These are phyloP conservation scores for Brenthis hecate DNA, from an alignment of 2,888 invertebrate genomes.

Conservation along the genomic window DNA sequence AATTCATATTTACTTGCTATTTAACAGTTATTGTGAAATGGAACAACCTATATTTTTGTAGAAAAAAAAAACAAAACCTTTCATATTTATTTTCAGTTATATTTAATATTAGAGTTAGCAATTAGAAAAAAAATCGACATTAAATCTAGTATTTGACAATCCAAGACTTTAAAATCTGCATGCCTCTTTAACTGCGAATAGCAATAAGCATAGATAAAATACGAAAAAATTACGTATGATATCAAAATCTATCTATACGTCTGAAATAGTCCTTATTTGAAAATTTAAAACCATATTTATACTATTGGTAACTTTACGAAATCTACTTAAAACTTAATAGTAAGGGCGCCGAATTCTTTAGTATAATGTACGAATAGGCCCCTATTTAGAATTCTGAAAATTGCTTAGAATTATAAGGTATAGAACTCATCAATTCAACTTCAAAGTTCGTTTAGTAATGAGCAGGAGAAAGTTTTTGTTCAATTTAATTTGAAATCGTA, in stretches of 20 bases:
- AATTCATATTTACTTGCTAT: neutral
- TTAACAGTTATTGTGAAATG: neutral
- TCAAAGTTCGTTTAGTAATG: constrained; percentile 18
- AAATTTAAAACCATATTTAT: neutral
- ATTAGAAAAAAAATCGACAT: too few relatives aligned
- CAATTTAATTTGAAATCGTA: constrained; percentile 23
- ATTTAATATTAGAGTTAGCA: too few relatives aligned
- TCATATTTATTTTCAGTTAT: too few relatives aligned
- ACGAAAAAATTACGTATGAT: neutral
- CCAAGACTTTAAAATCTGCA: neutral
- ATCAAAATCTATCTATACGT: neutral
- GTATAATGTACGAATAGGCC: neutral
- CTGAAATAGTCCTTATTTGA: too few relatives aligned
- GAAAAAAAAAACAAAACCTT: too few relatives aligned
- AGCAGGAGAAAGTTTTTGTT: constrained; percentile 28
- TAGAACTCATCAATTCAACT: constrained; percentile 27
- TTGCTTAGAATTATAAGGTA: constrained; percentile 12
- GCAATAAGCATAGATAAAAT: constrained; percentile 1
- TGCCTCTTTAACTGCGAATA: neutral
- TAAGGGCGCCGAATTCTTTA: neutral
- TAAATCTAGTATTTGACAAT: neutral
- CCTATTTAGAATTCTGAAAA: constrained; percentile 8
- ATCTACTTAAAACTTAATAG: neutral
- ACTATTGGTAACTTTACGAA: neutral
- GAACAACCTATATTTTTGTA: too few relatives aligned